Percentiles rank a stretch among this genome's conserved stretches.
These are phyloP conservation scores for Drosophila percnosoma DNA, from an alignment of 2,888 invertebrate species.

Conservation along the genomic window DNA sequence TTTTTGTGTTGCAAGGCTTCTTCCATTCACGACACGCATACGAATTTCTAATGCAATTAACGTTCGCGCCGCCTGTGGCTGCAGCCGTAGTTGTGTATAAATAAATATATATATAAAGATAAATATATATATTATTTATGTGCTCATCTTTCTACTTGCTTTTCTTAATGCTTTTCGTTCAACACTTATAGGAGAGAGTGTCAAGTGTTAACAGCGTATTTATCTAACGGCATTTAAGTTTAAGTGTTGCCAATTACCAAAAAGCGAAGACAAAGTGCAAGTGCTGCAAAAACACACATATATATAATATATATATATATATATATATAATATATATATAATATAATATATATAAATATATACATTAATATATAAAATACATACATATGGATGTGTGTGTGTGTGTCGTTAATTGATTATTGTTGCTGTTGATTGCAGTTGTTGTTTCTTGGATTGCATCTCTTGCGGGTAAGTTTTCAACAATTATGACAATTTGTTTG, in stretches of 20 bases:
- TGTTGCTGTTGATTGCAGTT: slow-evolving; percentile 50
- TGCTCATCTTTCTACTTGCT: slow-evolving; percentile 33
- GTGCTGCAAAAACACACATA: slow-evolving; percentile 26
- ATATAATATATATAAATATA: neutral
- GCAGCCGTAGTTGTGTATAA: slow-evolving; percentile 44
- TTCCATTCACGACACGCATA: slow-evolving; percentile 65
- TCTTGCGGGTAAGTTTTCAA: slow-evolving; percentile 55
- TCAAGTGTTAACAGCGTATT: slow-evolving; percentile 44
- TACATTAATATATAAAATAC: neutral
- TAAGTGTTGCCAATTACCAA: slow-evolving; percentile 33
- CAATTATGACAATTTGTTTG: slow-evolving; percentile 40
- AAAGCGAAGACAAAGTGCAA: slow-evolving; percentile 54
- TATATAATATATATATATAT: neutral
- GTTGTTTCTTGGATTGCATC: slow-evolving; percentile 44
- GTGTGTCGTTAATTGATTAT: slow-evolving; percentile 55
- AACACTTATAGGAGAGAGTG: slow-evolving; percentile 23
- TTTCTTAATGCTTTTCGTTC: slow-evolving; percentile 14
- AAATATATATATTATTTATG: slow-evolving; percentile 15
- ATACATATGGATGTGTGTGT: slow-evolving; percentile 14
- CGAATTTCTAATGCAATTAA: slow-evolving; percentile 79
- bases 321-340: slow-evolving; percentile 9
- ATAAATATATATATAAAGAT: slow-evolving; percentile 1
- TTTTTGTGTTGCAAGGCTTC: slow-evolving; percentile 65
- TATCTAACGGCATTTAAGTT: slow-evolving; percentile 55
- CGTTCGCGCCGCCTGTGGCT: slow-evolving; percentile 27